Conservation (phyloP, 2,888 invertebrate species). For the Emesis furor region DNA sequence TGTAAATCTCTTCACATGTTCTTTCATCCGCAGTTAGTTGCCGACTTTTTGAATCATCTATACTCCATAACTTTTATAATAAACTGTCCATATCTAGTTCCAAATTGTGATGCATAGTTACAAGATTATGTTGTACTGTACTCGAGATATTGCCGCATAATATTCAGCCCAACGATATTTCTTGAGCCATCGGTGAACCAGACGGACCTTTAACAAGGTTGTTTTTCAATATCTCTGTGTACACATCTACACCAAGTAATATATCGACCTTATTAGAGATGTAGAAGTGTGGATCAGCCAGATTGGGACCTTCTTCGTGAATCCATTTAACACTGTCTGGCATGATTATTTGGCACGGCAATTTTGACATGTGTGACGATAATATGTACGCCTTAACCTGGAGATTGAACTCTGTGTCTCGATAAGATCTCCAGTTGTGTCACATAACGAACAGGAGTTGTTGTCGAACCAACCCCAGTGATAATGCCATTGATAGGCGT, state of each 20-base stretch:
- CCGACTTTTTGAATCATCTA: not conserved
- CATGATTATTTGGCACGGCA: conserved; percentile 20
- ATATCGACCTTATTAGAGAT: conserved; percentile 68
- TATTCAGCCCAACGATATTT: conserved; percentile 53
- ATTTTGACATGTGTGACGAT: conserved; percentile 14
- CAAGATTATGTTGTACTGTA: not conserved
- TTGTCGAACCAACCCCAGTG: conserved; percentile 61
- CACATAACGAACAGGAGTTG: conserved; percentile 46
- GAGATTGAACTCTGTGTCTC: conserved; percentile 9
- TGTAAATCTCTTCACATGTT: conserved; percentile 27
- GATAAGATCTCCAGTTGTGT: conserved; percentile 37
- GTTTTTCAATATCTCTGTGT: conserved; percentile 11
- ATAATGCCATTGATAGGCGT: conserved; percentile 41
- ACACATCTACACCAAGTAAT: conserved; percentile 63
- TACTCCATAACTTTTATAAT: not conserved
- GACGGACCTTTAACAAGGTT: conserved; percentile 9
- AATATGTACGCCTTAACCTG: conserved; percentile 26
- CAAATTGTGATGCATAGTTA: conserved; percentile 7
- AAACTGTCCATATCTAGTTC: not conserved
- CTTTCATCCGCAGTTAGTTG: conserved; percentile 23
- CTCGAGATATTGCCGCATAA: conserved; percentile 33
- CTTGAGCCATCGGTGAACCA: conserved; percentile 38
- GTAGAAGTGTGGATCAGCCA: conserved; percentile 62
- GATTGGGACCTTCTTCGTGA: conserved; percentile 51
- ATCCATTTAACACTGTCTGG: conserved; percentile 43